phyloP scores from a whole-genome alignment of 2,888 invertebrate species.

The Axea sp. region DNA sequence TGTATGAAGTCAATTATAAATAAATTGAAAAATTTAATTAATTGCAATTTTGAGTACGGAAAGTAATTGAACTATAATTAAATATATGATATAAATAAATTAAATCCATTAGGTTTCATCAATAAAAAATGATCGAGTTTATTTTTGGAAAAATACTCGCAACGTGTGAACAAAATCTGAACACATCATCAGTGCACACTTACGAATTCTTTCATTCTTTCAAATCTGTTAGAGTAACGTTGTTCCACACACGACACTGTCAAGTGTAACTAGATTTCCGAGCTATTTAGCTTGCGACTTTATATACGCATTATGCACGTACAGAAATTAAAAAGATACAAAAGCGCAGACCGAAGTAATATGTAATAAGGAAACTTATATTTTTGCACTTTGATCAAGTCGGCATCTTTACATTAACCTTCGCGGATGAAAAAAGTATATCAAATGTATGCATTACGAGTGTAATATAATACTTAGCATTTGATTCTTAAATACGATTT shows the following conservation, averaged over 20 bases:
- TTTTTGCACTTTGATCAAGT: constrained; percentile 51
- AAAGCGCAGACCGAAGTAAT: constrained; percentile 32
- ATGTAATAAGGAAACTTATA: constrained; percentile 50
- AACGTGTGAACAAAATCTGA: no score
- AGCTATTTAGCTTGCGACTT: constrained; percentile 25
- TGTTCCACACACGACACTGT: constrained; percentile 17
- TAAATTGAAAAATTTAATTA: no score
- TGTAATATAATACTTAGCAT: constrained; percentile 13
- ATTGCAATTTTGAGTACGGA: no score
- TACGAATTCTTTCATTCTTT: constrained; percentile 36
- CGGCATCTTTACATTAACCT: constrained; percentile 24
- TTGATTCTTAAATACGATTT: constrained; percentile 5
- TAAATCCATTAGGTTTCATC: no score
- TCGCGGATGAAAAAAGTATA: constrained; percentile 28
- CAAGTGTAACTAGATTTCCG: constrained; percentile 33
- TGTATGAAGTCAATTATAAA: no score
- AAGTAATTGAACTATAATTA: no score
- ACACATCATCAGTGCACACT: no score
- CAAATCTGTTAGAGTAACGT: constrained; percentile 9
- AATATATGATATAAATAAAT: no score
- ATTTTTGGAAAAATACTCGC: no score
- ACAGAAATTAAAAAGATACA: constrained; percentile 35
- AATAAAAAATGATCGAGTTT: no score
- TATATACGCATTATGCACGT: constrained; percentile 48
- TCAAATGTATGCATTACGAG: constrained; percentile 11